These are phyloP conservation scores for Desmophyllum pertusum DNA, from an alignment of 92 coral and sea anemone species.

Conservation along the genomic window DNA sequence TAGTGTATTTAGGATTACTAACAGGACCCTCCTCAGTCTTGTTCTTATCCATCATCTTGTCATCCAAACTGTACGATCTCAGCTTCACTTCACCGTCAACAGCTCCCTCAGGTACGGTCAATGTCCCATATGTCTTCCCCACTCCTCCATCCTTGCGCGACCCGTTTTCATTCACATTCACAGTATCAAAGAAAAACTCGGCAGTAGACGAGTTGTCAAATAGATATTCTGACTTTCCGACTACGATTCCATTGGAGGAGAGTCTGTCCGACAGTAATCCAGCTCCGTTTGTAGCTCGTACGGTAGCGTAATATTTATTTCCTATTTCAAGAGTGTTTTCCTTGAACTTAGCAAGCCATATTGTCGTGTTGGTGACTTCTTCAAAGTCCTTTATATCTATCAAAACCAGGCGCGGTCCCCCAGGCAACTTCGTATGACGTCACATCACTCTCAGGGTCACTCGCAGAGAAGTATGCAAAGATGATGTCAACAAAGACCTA, in stretches of 20 bases:
- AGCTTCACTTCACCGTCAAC: conserved; percentile 86
- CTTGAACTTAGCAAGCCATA: conserved; percentile 89
- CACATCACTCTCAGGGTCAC: conserved; percentile 89
- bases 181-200: conserved; percentile 98
- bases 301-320: conserved; percentile 82
- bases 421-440: conserved; percentile 96
- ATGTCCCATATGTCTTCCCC: conserved; percentile 94
- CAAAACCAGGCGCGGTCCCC: conserved; percentile 91
- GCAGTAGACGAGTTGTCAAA: conserved; percentile 85
- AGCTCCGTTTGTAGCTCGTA: conserved; percentile 89
- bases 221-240: conserved; percentile 95
- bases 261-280: conserved; percentile 81
- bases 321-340: conserved; percentile 73
- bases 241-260: conserved; percentile 89
- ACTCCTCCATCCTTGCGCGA: conserved; percentile 89
- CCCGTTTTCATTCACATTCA: conserved; percentile 80
- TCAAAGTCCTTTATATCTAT: conserved; percentile 76
- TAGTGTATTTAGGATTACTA: conserved; percentile 68
- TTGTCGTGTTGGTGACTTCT: conserved; percentile 90
- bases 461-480: conserved; percentile 84
- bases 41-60: conserved; percentile 65
- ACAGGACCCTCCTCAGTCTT: conserved; percentile 87
- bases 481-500: conserved; percentile 85
- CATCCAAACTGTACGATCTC: conserved; percentile 85
- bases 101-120: conserved; percentile 93